Base-by-base conservation (phyloP, 2,888 invertebrate species). In the Callosobruchus maculatus region DNA sequence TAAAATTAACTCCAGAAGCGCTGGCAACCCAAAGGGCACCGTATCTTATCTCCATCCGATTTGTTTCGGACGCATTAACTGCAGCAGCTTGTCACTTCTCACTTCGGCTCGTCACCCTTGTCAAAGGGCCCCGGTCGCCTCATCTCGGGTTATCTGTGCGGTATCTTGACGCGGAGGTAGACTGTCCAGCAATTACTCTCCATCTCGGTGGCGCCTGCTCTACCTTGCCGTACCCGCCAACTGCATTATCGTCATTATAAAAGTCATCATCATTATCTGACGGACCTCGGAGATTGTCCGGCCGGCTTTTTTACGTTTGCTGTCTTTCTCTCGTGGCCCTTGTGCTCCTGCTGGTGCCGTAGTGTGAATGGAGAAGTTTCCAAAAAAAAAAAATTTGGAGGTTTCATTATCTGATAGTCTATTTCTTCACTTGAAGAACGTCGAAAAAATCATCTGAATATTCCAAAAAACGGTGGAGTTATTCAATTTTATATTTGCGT, bases 231-330 rank as follows among this genome's bases (percentile, higher is more conserved):
- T 18, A 7, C 49, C 18, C 1, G 49, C 49, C 49, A 81, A 83
- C 84, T 84, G 84, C 85, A 85, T 85, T 84, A 85, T 85, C 85
- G 84, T 85, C 85, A 86, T 86, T 85, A 85, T 86, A 86, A 85
- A 85, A 86, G 86, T 86, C 86, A 86, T 86, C 85, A 86, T 86
- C 86, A 86, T 86, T 86, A 86, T 84, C 83, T 82, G 83, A 82
- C 49, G 49, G 49, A 13, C 49, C 49, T 13, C 49, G 49, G 49
- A 49, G 1, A 49, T 49, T 49, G 49, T 49, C 49, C 49, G 49
- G 18, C 49, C 49, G 18, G 49, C 13, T 49, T 49, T 49, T 49
- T 49, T 49, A 49, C 49, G 18, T 49, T 49, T 49, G 49, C 49
- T 18, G 5, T 13, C 49, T 49, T 18, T 7, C 9, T 49, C 18